Percentiles rank a stretch among this genome's conserved stretches.
Evolutionary conservation across 1,140 invertebrate species (phyloP).

Genomic region (Ruditapes philippinarum): DNA sequence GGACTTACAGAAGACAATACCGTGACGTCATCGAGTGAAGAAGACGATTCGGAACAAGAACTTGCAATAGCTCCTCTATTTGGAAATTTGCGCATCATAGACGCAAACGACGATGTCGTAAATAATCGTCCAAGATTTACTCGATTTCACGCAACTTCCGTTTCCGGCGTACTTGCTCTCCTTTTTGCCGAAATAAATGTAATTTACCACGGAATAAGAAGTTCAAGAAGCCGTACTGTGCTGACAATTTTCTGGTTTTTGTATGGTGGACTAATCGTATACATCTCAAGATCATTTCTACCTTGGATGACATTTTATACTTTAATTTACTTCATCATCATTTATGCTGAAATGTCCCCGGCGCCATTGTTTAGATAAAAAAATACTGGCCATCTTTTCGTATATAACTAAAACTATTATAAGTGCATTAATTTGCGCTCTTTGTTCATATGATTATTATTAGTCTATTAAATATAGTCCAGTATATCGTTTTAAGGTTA

Average conservation of each 20-base stretch:
- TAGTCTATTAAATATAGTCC: too few relatives aligned
- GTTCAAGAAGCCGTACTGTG: slow-evolving; percentile 48
- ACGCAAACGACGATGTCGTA: background rate
- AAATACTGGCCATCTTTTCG: too few relatives aligned
- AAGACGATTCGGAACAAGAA: slow-evolving; percentile 51
- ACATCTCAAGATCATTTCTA: slow-evolving; percentile 35
- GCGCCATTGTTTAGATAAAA: background rate
- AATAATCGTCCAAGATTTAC: background rate
- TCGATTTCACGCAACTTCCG: background rate
- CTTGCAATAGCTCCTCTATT: slow-evolving; percentile 32
- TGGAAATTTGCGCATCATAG: background rate
- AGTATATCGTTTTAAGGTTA: too few relatives aligned
- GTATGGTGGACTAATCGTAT: slow-evolving; percentile 38
- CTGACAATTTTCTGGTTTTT: slow-evolving; percentile 59
- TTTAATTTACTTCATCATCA: slow-evolving; percentile 58
- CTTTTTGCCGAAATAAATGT: slow-evolving; percentile 8
- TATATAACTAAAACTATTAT: too few relatives aligned
- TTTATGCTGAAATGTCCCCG: slow-evolving; percentile 49
- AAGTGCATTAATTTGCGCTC: too few relatives aligned
- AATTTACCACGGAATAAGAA: slow-evolving; percentile 31
- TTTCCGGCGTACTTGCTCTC: slow-evolving; percentile 11
- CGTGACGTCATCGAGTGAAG: slow-evolving; percentile 17
- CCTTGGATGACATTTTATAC: slow-evolving; percentile 65
- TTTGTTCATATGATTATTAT: too few relatives aligned
- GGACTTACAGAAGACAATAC: slow-evolving; percentile 23